Evolutionary conservation across 2,888 invertebrate genomes (phyloP).

Genomic region (Pseudococcus longispinus): DNA sequence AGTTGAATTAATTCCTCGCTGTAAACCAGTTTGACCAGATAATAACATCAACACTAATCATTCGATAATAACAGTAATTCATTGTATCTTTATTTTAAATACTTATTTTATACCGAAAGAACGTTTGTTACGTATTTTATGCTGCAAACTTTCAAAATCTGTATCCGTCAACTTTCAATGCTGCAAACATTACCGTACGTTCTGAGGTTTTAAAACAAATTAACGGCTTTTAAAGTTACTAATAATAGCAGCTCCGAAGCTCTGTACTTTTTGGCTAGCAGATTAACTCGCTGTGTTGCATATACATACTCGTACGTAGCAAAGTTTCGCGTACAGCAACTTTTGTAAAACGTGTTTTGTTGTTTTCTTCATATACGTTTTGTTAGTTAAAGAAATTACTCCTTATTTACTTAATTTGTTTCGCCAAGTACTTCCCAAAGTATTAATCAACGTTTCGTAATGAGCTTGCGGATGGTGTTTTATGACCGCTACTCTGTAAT

Average conservation of each 20-base stretch:
- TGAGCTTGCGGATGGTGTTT: constrained; percentile 23
- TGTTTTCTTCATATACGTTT: constrained; percentile 43
- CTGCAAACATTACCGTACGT: too few species aligned
- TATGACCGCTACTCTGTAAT: constrained; percentile 16
- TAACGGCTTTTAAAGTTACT: constrained; percentile 33
- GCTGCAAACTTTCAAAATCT: neutral
- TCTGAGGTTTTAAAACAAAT: neutral
- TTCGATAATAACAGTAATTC: neutral
- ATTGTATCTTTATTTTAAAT: neutral
- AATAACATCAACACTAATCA: constrained; percentile 33
- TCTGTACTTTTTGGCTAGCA: neutral
- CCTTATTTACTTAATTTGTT: constrained; percentile 39
- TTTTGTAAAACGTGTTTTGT: constrained; percentile 22
- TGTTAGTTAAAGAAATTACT: constrained; percentile 33
- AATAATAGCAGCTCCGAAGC: neutral
- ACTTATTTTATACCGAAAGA: neutral
- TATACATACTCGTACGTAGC: neutral
- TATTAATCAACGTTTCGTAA: constrained; percentile 40
- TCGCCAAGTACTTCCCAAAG: constrained; percentile 14
- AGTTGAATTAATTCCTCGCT: constrained; percentile 29
- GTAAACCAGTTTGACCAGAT: constrained; percentile 33
- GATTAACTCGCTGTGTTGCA: constrained; percentile 30
- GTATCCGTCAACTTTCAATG: neutral
- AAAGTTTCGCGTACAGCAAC: neutral
- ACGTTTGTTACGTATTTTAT: neutral